A percentile compares a stretch with the other conserved stretches of the same genome.
Evolutionary conservation across 1,140 invertebrate genomes (phyloP).

Genomic region (Cardiocondyla obscurior): DNA sequence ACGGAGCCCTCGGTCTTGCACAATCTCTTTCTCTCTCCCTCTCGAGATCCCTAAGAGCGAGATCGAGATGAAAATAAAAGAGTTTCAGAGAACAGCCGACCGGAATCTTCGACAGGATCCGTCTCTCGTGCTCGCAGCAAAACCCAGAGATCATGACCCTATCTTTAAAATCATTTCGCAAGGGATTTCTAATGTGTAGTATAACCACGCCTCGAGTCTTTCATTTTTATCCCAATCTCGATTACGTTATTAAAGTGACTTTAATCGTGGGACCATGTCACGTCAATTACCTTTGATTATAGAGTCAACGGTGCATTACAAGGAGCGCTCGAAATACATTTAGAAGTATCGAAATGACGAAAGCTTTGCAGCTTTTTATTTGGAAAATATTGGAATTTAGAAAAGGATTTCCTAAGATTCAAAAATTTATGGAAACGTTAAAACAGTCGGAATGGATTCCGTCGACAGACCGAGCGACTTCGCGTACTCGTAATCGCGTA

Average conservation of each 20-base stretch:
- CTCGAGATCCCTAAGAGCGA: background rate
- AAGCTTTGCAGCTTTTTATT: background rate
- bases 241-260: constrained; percentile 28
- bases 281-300: background rate
- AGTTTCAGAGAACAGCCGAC: background rate
- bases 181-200: background rate
- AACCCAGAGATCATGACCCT: background rate
- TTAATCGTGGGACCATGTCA: background rate
- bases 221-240: constrained; percentile 10
- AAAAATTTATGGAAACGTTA: background rate
- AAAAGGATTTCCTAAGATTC: background rate
- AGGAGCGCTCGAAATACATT: background rate
- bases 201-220: background rate
- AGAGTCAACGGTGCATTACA: background rate
- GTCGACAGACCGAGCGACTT: background rate
- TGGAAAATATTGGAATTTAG: background rate
- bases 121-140: background rate
- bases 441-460: background rate
- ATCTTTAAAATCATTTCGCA: constrained; percentile 15
- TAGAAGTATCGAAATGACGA: background rate
- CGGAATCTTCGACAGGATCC: constrained; percentile 17
- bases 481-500: too few relatives aligned
- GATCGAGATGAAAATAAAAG: constrained; percentile 25
- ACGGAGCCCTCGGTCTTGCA: background rate
- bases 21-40: background rate